A percentile compares a stretch with the other conserved stretches of the same genome.
phyloP scores from a whole-genome alignment of 2,888 invertebrate species.

The Ornithoptera priamus region DNA sequence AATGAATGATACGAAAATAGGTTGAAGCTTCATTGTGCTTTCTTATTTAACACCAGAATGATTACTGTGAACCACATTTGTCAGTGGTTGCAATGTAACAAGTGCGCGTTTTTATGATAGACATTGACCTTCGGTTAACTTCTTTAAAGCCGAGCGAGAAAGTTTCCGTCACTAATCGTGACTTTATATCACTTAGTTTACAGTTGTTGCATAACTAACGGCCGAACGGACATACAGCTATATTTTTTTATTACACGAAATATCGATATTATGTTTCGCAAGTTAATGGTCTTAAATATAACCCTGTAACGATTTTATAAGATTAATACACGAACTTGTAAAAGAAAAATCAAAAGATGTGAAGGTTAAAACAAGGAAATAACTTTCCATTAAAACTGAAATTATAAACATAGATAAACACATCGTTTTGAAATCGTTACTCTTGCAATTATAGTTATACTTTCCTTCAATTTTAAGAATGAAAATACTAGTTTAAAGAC shows the following conservation, averaged over 20 bases:
- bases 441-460: neutral
- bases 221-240: conserved; percentile 4
- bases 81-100: conserved; percentile 5
- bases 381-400: neutral
- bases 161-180: conserved; percentile 39
- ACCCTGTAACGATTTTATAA: conserved; percentile 14
- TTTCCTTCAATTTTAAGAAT: neutral
- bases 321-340: neutral
- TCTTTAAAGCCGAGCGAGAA: conserved; percentile 45
- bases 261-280: conserved; percentile 14
- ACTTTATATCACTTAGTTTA: conserved; percentile 26
- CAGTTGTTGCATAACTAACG: conserved; percentile 26
- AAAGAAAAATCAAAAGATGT: neutral
- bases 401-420: neutral
- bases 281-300: conserved; percentile 13
- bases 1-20: neutral
- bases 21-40: neutral
- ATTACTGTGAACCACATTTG: neutral
- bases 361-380: neutral
- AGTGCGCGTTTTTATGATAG: conserved; percentile 36
- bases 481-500: neutral
- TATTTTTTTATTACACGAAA: conserved; percentile 18
- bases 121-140: conserved; percentile 52
- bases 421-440: no score
- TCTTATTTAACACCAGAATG: neutral